Evolutionary conservation across 2,113 vertebrate species (phyloP), one percentile per base, ranked within the genome.

Genomic region (Hyperoodon ampullatus): DNA sequence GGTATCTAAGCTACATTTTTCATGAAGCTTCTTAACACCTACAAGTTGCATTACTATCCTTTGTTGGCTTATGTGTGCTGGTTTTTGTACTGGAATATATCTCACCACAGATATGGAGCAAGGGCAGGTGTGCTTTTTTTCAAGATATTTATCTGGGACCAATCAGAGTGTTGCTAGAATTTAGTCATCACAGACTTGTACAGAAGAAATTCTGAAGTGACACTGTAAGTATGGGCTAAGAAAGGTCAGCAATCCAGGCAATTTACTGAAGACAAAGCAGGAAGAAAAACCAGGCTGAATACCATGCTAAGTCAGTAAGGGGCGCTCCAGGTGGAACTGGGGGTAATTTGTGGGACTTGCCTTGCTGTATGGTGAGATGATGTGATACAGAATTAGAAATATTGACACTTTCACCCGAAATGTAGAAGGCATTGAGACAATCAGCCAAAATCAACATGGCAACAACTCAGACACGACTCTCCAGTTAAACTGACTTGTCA

Each of bases 181-280:
- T 83, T 72, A 91, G 24, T 83, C 26, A 58, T 15, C 1, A 81
- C 19, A 92, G 63, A 82, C 28, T 77, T 60, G 71, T 65, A 88
- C 35, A 70, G 24, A 75, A 92, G 14, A 78, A 60, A 88, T 87
- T 91, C 63, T 91, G 44, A 96, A 80, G 58, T 53, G 86, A 74
- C 14, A 8, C 14, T 42, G n/a, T 86, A 61, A 65, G 74, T 50
- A 50, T 21, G 14, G 44, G 30, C 60, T 95, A 95, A 58, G 82
- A 87, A 91, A 65, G 26, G 63, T 72, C 74, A 47, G 74, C 61
- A n/a, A 96, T 78, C 28, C 26, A 66, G 88, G 35, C 77, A 89
- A 84, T 96, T 97, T 95, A 75, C 74, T 71, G 42, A 93, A 93
- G 70, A 75, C 42, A 83, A 95, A 97, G 92, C 33, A 42, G 61